Base-by-base conservation (phyloP, 2,113 vertebrate genomes). In the Ciconia stormi region DNA sequence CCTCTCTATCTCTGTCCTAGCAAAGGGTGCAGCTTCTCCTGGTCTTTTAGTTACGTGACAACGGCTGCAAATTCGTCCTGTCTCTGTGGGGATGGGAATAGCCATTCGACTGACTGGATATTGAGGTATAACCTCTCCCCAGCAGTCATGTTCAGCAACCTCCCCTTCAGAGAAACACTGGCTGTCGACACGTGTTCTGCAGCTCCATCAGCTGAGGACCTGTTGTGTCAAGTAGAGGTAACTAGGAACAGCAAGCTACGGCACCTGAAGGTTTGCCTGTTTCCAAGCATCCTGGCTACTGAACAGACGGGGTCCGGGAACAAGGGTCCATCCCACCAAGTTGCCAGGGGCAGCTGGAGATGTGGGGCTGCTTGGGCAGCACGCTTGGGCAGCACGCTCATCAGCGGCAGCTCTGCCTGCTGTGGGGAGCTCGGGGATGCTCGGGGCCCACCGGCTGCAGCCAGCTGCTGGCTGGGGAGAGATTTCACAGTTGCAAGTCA, bases 1-100 rank as follows among this genome's bases (percentile, higher is more conserved):
- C 85, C 86, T 78, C 92, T 91, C 81, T 91, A 85, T 83, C 86
- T 38, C 49, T 88, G 38, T 46, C 44, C 80, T n/a, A 12, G 36
- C 2, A 1, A 81, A 50, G 47, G 21, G 19, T 61, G 29, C 78
- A 80, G 30, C 49, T 83, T 67, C 42, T 82, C 34, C 49, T 44
- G 12, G 9, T 62, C 86, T 55, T 40, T 17, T 10, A 26, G 8
- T 46, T 42, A 40, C 10, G 3, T 27, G 36, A 12, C 9, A 80
- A 29, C 11, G 76, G 53, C 93, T 90, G 61, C 63, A 71, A 42
- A 29, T 42, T 56, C n/a, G 32, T 77, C 70, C 42, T 13, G 0
- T 36, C 15, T 49, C 32, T 50, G 27, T 29, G 26, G 55, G 38
- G 34, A 27, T 56, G 56, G 20, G 32, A n/a, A 42, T 16, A 17